Evolutionary conservation across 2,888 invertebrate genomes (phyloP).

Genomic region (Standfussiana lucernea): DNA sequence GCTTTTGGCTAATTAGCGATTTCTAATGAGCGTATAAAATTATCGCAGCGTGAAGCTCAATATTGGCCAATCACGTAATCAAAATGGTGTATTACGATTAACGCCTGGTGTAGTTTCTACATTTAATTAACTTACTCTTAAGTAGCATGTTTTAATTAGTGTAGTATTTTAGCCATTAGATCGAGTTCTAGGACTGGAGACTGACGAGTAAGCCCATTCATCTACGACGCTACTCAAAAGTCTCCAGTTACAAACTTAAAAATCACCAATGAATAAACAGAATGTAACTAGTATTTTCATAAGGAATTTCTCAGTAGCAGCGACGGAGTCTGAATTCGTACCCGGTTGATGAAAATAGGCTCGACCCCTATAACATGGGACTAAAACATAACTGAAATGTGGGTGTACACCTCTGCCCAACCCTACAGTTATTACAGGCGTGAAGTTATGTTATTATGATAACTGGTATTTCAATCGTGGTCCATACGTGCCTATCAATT

Average conservation of each 20-base stretch:
- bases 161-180: too few species aligned
- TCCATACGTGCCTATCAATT: background rate
- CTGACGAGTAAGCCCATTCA: too few species aligned
- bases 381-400: too few species aligned
- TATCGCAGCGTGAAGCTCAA: slow-evolving; percentile 12
- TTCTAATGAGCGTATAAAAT: background rate
- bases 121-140: slow-evolving; percentile 26
- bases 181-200: too few species aligned
- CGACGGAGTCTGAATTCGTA: background rate
- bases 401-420: background rate
- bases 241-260: background rate
- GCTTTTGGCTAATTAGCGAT: slow-evolving; percentile 6
- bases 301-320: background rate
- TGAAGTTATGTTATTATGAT: background rate
- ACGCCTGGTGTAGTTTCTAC: slow-evolving; percentile 6
- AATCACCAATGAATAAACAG: background rate
- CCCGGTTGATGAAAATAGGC: too few species aligned
- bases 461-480: too few species aligned
- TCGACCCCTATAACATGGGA: too few species aligned
- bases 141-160: background rate
- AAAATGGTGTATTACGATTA: slow-evolving; percentile 5
- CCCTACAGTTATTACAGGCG: background rate
- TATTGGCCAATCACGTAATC: slow-evolving; percentile 31
- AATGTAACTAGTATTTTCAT: background rate
- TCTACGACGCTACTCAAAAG: background rate